A percentile compares a stretch with the other conserved stretches of the same genome.
These are phyloP conservation scores for Steinernema khuongi DNA, from an alignment of 1,140 invertebrate species.

Conservation along the genomic window DNA sequence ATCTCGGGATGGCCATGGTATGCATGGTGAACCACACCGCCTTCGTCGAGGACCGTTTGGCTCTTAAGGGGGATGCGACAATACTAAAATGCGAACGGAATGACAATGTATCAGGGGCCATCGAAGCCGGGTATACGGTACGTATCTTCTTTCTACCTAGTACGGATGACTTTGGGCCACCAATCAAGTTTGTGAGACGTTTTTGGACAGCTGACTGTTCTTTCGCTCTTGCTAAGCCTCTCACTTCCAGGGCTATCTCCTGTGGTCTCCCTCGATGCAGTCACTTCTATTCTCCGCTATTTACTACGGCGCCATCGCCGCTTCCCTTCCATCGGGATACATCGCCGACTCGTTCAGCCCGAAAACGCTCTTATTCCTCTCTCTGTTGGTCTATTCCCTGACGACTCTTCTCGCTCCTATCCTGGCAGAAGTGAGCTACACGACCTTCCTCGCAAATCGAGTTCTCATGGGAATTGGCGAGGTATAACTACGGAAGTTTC, in stretches of 20 bases:
- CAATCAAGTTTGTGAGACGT: too few species aligned
- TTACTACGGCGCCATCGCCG: constrained; percentile 28
- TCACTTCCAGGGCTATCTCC: constrained; percentile 27
- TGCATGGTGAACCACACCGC: constrained; percentile 25
- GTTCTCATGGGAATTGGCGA: too few species aligned
- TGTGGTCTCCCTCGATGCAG: constrained; percentile 28
- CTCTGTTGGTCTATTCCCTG: constrained; percentile 2
- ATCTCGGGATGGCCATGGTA: constrained; percentile 27
- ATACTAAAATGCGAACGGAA: too few species aligned
- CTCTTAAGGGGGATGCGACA: too few species aligned
- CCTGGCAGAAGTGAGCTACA: too few species aligned
- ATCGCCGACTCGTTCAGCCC: constrained; percentile 29
- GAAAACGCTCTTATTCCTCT: constrained; percentile 21
- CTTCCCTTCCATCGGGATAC: constrained; percentile 28
- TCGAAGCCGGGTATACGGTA: too few species aligned
- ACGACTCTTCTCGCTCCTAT: constrained; percentile 23
- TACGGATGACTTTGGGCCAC: too few species aligned
- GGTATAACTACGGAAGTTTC: too few species aligned
- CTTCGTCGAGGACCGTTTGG: background rate
- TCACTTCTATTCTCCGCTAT: constrained; percentile 29
- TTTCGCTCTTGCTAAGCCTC: constrained; percentile 20
- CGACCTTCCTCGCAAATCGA: too few species aligned
- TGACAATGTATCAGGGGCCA: too few species aligned
- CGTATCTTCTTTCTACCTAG: too few species aligned
- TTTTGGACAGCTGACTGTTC: too few species aligned